Conservation (phyloP, 2,113 vertebrate genomes). For the Hemicordylus capensis region DNA sequence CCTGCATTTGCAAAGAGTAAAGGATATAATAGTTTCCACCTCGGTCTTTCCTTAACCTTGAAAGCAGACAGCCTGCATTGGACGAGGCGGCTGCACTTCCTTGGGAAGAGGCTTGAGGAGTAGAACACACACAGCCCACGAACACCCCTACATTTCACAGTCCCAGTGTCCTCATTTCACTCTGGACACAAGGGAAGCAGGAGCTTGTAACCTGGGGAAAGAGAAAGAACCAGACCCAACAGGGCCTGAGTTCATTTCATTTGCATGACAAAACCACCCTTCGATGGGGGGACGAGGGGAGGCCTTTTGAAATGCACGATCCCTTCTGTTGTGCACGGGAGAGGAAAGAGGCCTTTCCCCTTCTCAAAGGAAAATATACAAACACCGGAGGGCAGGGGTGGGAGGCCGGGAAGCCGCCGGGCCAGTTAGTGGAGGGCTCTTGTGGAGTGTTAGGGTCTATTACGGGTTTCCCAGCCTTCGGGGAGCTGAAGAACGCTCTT, state of each 20-base stretch:
- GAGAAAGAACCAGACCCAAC: slow-evolving; percentile 25
- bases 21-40: too few species aligned
- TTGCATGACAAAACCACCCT: slow-evolving; percentile 66
- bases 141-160: too few species aligned
- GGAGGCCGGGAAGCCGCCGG: too few species aligned
- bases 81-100: too few species aligned
- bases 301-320: slow-evolving; percentile 66
- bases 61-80: too few species aligned
- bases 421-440: not conserved
- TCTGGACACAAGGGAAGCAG: slow-evolving; percentile 53
- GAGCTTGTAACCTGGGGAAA: slow-evolving; percentile 50
- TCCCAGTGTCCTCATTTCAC: too few species aligned
- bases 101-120: too few species aligned
- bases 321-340: slow-evolving; percentile 39
- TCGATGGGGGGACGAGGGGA: slow-evolving; percentile 47
- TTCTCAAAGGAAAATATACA: slow-evolving; percentile 6
- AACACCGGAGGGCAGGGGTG: too few species aligned
- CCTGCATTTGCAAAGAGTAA: too few species aligned
- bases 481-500: not conserved
- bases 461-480: not conserved
- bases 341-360: slow-evolving; percentile 9
- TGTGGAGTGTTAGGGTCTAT: not conserved
- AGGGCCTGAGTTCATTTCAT: slow-evolving; percentile 50
- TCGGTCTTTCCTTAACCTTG: too few species aligned
- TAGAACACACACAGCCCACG: too few species aligned